Evolutionary conservation across 1,140 invertebrate species (phyloP), one percentile per base, ranked within the genome.

Genomic region (Mya arenaria): DNA sequence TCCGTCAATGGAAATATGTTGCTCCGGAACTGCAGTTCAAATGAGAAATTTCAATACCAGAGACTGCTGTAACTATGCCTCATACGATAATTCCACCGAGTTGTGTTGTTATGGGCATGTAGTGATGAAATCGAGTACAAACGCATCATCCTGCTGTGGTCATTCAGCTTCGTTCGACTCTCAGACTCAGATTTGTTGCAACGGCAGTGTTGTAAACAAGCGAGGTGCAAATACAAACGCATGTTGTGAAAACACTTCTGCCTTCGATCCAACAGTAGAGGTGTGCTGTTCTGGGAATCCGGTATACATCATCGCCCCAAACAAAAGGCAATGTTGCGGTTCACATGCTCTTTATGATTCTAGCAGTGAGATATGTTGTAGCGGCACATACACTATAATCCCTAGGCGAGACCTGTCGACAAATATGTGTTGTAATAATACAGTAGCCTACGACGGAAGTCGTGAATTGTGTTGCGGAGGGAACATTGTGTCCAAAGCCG

Each of bases 381-480:
- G n/a, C n/a, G n/a, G n/a, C n/a, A n/a, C n/a, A n/a, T n/a, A n/a
- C n/a, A n/a, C n/a, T n/a, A n/a, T n/a, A n/a, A n/a, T n/a, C n/a
- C n/a, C n/a, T n/a, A n/a, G n/a, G n/a, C n/a, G n/a, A n/a, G 52
- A 72, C 56, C 44, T 52, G 23, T 1, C 6, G 13, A 32, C 36
- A 23, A 39, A 55, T 10, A 74, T 41, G 23, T 74, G 71, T 44
- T 74, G 71, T 30, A 55, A 74, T 55, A 25, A 62, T 55, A 28
- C 37, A 58, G 19, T 74, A 60, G 17, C 19, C 23, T 48, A 10
- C 2, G 58, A 3, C 36, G 55, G 71, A 13, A 74, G 23, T 23
- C 2, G 13, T 2, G 4, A 52, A 5, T 1, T 8, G 0, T 74
- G 71, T 28, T 74, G 71, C 23, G 34, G 36, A 6, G 41, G 56